Base-by-base conservation (phyloP, 2,113 vertebrate genomes). In the Pitta sordida region DNA sequence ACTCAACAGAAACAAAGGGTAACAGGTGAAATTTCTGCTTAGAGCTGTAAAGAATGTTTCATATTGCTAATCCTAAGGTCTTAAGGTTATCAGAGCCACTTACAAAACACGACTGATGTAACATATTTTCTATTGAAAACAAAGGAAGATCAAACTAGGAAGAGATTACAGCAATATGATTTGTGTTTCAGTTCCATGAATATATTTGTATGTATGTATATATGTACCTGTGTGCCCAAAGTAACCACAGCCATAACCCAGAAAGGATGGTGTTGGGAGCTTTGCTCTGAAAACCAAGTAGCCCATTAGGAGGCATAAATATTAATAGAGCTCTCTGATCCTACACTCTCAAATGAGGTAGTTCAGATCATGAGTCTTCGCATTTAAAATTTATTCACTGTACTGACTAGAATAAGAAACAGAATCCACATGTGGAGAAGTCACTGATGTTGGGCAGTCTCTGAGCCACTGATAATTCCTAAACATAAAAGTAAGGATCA, bases 281-380 rank as follows among this genome's bases (percentile, higher is more conserved):
- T 90, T 85, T 83, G 86, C 94, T 90, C 91, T 93, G 96, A 92
- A 95, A 96, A 94, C 81, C 94, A 95, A 94, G 88, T 78, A 94
- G 86, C 80, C 95, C 80, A 86, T 96, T 96, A 96, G 77, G 79
- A 94, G 56, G 56, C 80, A 96, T 96, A 96, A 96, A 96, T 96
- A 96, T 96, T 96, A 96, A 96, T 95, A 94, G 88, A 90, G 48
- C 93, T 90, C 90, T 95, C 95, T 96, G 94, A 93, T 93, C 78
- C 79, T 93, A 86, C 90, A 63, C 69, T 93, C 88, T 92, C 88
- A 93, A 88, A 96, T 90, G 85, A 95, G 88, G 68, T 93, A 86
- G 95, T 88, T 95, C 88, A 90, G 94, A 94, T 94, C 92, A 93
- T 81, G 83, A 96, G 89, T 93, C 95, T 96, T 41, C 21, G 43